Conservation (phyloP, 2,888 invertebrate species). For the Marasmarcha lunaedactyla region DNA sequence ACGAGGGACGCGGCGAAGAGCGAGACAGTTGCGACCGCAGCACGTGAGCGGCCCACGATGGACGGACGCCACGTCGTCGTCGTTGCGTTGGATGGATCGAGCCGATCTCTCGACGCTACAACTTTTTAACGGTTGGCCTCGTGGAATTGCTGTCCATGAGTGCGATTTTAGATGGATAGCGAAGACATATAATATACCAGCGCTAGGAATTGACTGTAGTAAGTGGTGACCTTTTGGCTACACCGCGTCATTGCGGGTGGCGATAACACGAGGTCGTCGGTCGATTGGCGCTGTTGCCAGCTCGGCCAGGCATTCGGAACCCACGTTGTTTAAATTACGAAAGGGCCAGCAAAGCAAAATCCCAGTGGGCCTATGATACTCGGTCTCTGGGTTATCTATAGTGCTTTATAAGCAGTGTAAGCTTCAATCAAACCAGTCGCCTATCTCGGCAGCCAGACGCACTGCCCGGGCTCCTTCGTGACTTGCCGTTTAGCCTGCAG, state of each 20-base stretch:
- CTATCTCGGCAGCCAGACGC: not conserved
- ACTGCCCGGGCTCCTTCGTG: too few species aligned
- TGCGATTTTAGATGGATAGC: conserved; percentile 51
- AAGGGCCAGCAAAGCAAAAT: conserved; percentile 36
- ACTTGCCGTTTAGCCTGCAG: too few species aligned
- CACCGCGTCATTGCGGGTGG: conserved; percentile 52
- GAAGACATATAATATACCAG: conserved; percentile 48
- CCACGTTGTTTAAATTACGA: conserved; percentile 46
- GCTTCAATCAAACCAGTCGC: conserved; percentile 23
- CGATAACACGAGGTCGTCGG: conserved; percentile 65
- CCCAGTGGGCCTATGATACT: conserved; percentile 40
- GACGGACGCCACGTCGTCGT: conserved; percentile 20
- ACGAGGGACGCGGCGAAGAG: conserved; percentile 41
- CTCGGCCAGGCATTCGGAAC: conserved; percentile 38
- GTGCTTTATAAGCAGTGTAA: conserved; percentile 20
- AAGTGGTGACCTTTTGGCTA: conserved; percentile 59
- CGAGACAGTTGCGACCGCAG: conserved; percentile 27
- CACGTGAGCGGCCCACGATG: not conserved
- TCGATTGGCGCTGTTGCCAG: conserved; percentile 62
- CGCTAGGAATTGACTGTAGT: conserved; percentile 26
- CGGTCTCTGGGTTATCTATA: conserved; percentile 20
- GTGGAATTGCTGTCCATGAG: conserved; percentile 47
- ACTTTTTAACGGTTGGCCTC: conserved; percentile 40
- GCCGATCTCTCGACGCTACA: conserved; percentile 18
- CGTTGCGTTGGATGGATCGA: conserved; percentile 4